Conservation (phyloP, 2,797 vertebrate genomes). For the Hoplostethus atlanticus region DNA sequence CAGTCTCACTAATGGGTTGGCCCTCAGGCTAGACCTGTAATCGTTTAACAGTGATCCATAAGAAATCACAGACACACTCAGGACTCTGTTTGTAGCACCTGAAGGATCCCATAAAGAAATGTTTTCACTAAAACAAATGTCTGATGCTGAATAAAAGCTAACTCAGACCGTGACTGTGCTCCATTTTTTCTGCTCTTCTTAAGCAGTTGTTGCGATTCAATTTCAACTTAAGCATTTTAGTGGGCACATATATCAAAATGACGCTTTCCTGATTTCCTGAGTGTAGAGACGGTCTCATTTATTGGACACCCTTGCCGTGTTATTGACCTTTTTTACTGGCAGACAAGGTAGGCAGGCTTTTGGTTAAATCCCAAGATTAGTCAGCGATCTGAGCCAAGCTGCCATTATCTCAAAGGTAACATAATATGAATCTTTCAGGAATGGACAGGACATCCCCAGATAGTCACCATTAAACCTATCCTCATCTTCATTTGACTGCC, state of each 20-base stretch:
- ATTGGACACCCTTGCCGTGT: slow-evolving; percentile 25
- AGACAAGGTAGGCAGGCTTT: slow-evolving; percentile 46
- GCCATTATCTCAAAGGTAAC: slow-evolving; percentile 56
- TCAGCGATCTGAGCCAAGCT: slow-evolving; percentile 49
- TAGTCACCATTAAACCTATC: slow-evolving; percentile 51
- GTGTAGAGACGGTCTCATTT: slow-evolving; percentile 44
- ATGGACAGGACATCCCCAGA: slow-evolving; percentile 51
- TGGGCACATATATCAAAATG: slow-evolving; percentile 37
- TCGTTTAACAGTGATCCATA: slow-evolving; percentile 40
- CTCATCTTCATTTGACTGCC: slow-evolving; percentile 44
- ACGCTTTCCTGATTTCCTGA: slow-evolving; percentile 23
- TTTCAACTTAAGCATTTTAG: slow-evolving; percentile 18
- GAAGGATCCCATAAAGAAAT: slow-evolving; percentile 25
- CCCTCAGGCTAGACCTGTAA: slow-evolving; percentile 31
- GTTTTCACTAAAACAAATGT: slow-evolving; percentile 40
- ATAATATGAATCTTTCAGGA: slow-evolving; percentile 56
- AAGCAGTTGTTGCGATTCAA: background rate
- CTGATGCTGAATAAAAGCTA: slow-evolving; percentile 11
- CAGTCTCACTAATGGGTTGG: slow-evolving; percentile 40
- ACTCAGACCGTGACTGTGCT: background rate
- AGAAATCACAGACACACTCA: slow-evolving; percentile 32
- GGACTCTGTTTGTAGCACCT: slow-evolving; percentile 27
- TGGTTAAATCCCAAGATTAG: slow-evolving; percentile 55
- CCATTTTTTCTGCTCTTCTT: background rate
- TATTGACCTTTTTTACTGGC: slow-evolving; percentile 24